Evolutionary conservation across 2,888 invertebrate genomes (phyloP).

Genomic region (Iphiclides podalirius): DNA sequence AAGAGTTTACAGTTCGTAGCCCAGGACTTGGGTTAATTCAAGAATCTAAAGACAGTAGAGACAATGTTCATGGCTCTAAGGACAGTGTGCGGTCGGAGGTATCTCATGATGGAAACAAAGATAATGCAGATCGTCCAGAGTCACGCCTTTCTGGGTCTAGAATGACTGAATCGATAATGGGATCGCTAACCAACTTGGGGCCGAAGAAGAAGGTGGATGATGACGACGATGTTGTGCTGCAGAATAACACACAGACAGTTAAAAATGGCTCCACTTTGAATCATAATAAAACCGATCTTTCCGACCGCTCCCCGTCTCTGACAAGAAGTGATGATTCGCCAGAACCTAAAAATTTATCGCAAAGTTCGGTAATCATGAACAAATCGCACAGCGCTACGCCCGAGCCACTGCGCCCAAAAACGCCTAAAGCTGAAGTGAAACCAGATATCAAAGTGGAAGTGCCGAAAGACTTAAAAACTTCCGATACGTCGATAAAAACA

Average conservation of each 20-base stretch:
- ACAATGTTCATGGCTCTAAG: conserved; percentile 63
- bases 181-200: conserved; percentile 54
- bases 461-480: conserved; percentile 40
- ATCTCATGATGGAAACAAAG: conserved; percentile 49
- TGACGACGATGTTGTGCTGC: conserved; percentile 67
- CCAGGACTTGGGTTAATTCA: conserved; percentile 71
- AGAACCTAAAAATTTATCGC: conserved; percentile 57
- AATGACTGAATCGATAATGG: conserved; percentile 75
- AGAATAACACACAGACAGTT: conserved; percentile 45
- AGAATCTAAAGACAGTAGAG: conserved; percentile 69
- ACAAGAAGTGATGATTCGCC: conserved; percentile 75
- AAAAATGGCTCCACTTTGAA: conserved; percentile 46
- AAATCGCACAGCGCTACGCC: conserved; percentile 53
- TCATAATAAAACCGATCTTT: conserved; percentile 55
- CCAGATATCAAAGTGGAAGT: conserved; percentile 41
- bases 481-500: conserved; percentile 45
- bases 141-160: conserved; percentile 69
- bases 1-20: conserved; percentile 58
- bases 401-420: conserved; percentile 63
- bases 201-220: conserved; percentile 64
- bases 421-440: conserved; percentile 57
- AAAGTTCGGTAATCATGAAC: conserved; percentile 41
- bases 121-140: conserved; percentile 61
- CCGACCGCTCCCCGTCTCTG: conserved; percentile 71
- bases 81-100: conserved; percentile 65